phyloP scores from a whole-genome alignment of 2,113 vertebrate species.

The Orientallactaga bullata region DNA sequence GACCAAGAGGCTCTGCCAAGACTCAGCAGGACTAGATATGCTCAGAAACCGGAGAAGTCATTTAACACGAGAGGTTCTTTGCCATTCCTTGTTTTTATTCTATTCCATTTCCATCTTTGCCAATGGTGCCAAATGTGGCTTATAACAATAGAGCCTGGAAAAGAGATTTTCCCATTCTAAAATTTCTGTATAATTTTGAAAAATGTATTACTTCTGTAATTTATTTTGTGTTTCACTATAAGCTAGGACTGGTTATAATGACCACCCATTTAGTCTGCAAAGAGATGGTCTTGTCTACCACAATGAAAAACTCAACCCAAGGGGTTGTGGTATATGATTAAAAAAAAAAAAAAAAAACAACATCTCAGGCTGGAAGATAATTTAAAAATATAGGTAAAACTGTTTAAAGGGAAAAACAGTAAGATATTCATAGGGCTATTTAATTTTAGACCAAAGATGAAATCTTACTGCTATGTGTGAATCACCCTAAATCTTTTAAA shows the following conservation, averaged over 20 bases:
- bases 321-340: not conserved
- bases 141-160: conserved; percentile 27
- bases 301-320: not conserved
- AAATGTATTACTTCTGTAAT: not conserved
- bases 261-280: not conserved
- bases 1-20: not conserved
- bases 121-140: conserved; percentile 9
- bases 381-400: conserved; percentile 4
- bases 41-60: not conserved
- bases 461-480: not conserved
- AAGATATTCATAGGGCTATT: not conserved
- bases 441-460: conserved; percentile 30
- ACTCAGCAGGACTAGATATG: not conserved
- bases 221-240: not conserved
- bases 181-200: conserved; percentile 11
- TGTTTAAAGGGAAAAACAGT: conserved; percentile 25
- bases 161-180: conserved; percentile 19
- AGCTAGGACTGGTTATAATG: not conserved
- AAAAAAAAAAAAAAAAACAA: too few species aligned
- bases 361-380: not conserved
- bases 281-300: not conserved
- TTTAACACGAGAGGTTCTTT: not conserved
- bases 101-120: not conserved
- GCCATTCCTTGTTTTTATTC: not conserved
- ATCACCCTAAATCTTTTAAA: conserved; percentile 2